phyloP scores from a whole-genome alignment of 2,113 vertebrate species.

The Desmodus rotundus region DNA sequence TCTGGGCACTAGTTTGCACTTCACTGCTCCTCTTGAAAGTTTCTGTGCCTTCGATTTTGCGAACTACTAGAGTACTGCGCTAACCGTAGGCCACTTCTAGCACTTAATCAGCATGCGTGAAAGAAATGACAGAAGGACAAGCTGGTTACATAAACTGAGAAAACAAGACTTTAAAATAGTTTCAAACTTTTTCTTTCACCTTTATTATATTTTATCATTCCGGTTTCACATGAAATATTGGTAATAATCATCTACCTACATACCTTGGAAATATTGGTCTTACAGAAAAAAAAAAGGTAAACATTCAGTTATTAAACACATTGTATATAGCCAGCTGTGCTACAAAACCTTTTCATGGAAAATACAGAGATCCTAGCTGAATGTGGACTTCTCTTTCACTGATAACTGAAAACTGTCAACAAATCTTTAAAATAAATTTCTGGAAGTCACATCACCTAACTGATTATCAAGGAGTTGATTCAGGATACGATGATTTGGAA shows the following conservation, averaged over 20 bases:
- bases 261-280: background rate
- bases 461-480: slow-evolving; percentile 66
- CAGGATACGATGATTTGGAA: slow-evolving; percentile 65
- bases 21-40: slow-evolving; percentile 37
- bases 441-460: slow-evolving; percentile 4
- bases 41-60: slow-evolving; percentile 1
- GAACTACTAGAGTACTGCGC: background rate
- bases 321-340: background rate
- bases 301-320: slow-evolving; percentile 22
- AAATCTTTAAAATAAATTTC: slow-evolving; percentile 38
- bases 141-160: background rate
- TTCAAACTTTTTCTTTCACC: background rate
- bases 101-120: slow-evolving; percentile 19
- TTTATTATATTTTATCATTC: slow-evolving; percentile 10
- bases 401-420: slow-evolving; percentile 34
- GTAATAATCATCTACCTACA: background rate
- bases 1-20: slow-evolving; percentile 28
- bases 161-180: slow-evolving; percentile 26
- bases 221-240: background rate
- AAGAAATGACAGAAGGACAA: slow-evolving; percentile 44
- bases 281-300: background rate
- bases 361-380: slow-evolving; percentile 1
- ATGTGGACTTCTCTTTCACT: background rate
- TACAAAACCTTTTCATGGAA: slow-evolving; percentile 23
- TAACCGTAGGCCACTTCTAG: slow-evolving; percentile 36